Conservation (phyloP, 1,140 invertebrate genomes). For the Leptinotarsa undecemlineata region DNA sequence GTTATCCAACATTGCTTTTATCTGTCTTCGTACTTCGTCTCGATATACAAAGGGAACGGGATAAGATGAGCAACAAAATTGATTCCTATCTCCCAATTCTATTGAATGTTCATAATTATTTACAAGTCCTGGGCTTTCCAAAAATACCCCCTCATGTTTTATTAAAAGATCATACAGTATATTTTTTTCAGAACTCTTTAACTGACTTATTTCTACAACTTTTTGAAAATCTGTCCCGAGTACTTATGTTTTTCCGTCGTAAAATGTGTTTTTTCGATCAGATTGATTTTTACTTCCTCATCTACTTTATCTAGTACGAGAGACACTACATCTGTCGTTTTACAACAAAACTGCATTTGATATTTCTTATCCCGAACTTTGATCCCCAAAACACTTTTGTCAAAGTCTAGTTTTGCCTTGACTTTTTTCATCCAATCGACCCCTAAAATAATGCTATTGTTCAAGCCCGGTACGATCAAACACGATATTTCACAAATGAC, state of each 20-base stretch:
- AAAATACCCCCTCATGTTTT: constrained; percentile 3
- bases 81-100: not conserved
- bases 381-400: no score
- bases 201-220: not conserved
- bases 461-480: not conserved
- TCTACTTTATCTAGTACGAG: not conserved
- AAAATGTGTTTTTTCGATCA: not conserved
- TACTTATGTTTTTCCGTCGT: not conserved
- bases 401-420: not conserved
- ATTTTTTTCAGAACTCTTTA: not conserved
- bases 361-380: not conserved
- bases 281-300: not conserved
- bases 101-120: not conserved
- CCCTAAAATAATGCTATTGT: not conserved
- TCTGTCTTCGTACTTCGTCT: not conserved
- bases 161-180: not conserved
- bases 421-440: not conserved
- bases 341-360: not conserved
- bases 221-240: not conserved
- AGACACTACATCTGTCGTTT: not conserved
- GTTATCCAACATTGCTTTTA: not conserved
- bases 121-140: not conserved
- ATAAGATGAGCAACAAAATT: constrained; percentile 6
- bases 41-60: constrained; percentile 17
- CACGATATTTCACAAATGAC: not conserved